phyloP scores from a whole-genome alignment of 2,113 vertebrate genomes.

The Apteryx owenii region DNA sequence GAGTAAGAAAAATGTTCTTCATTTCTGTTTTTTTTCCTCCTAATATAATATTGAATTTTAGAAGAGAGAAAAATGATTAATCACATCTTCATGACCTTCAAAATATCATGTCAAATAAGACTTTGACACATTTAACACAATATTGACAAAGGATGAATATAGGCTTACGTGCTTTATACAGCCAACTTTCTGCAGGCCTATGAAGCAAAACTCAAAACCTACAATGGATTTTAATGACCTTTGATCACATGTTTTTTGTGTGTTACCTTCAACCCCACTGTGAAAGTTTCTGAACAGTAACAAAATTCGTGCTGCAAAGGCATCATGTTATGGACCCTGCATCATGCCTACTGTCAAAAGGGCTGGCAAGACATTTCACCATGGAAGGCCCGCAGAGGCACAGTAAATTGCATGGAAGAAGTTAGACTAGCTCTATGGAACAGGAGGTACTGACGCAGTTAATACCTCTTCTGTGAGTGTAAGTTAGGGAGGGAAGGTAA shows the following conservation, averaged over 20 bases:
- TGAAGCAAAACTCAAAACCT: neutral
- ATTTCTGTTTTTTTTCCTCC: neutral
- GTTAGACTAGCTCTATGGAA: neutral
- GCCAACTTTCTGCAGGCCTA: neutral
- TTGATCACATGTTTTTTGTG: neutral
- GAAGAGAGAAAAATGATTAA: neutral
- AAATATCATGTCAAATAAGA: neutral
- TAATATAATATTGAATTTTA: neutral
- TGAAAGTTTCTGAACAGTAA: neutral
- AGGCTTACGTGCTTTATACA: neutral
- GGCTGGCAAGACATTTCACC: neutral
- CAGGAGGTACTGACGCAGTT: neutral
- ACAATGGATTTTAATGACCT: neutral
- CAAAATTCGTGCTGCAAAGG: neutral
- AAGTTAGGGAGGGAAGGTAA: neutral
- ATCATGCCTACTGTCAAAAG: neutral
- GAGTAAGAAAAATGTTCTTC: neutral
- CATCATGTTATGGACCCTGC: accelerated
- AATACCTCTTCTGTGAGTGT: neutral
- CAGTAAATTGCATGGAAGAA: neutral
- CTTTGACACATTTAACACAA: neutral
- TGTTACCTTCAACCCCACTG: neutral
- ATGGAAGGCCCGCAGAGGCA: neutral
- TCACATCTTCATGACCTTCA: neutral
- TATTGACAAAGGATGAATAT: neutral